phyloP scores from a whole-genome alignment of 2,888 invertebrate genomes.

The Macropis europaea region DNA sequence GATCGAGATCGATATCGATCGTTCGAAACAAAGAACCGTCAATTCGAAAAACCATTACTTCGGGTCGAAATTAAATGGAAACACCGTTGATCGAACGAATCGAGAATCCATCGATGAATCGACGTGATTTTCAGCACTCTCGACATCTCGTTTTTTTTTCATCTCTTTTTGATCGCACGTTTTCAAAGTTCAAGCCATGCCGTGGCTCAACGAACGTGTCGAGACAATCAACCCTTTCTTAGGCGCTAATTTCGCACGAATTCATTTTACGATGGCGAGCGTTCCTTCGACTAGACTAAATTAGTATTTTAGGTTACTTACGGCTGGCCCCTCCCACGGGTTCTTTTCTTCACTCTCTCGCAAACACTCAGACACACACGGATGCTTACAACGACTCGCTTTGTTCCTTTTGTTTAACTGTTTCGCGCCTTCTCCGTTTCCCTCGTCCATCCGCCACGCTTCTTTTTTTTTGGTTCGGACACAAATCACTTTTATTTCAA shows the following conservation, averaged over 20 bases:
- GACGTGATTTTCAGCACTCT: constrained; percentile 28
- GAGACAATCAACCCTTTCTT: not conserved
- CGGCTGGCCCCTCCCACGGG: constrained; percentile 68
- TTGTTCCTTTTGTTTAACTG: not conserved
- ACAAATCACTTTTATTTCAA: no score
- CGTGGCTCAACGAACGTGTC: constrained; percentile 2
- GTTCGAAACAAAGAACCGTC: not conserved
- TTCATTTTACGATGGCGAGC: constrained; percentile 35
- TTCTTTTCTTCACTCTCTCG: constrained; percentile 33
- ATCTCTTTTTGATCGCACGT: not conserved
- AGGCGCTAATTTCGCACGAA: constrained; percentile 26
- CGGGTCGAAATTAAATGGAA: not conserved
- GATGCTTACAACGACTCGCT: constrained; percentile 45
- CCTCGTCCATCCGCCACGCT: not conserved
- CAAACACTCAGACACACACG: constrained; percentile 15
- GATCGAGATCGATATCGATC: not conserved
- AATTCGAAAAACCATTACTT: not conserved
- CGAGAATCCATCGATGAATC: constrained; percentile 23
- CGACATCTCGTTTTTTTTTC: not conserved
- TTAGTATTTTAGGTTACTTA: constrained; percentile 59
- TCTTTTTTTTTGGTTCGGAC: no score
- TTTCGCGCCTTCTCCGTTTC: not conserved
- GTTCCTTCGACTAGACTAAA: constrained; percentile 60
- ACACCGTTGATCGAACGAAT: not conserved
- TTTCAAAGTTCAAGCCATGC: constrained; percentile 8